phyloP scores from a whole-genome alignment of 2,113 vertebrate species.

The Anoura caudifer region DNA sequence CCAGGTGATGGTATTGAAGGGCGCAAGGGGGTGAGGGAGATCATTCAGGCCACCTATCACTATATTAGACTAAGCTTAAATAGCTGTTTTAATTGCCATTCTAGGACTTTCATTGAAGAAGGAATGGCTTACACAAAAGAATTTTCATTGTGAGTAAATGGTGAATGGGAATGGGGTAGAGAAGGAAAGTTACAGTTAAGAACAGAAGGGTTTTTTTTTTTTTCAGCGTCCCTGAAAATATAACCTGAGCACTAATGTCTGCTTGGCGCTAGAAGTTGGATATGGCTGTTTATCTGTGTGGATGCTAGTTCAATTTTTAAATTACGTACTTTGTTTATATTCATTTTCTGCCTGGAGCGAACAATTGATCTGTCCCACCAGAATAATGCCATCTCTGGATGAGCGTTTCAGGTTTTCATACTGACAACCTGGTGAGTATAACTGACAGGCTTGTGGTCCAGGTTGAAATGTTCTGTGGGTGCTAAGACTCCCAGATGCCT shows the following conservation, averaged over 20 bases:
- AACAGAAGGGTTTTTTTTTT: not conserved
- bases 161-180: not conserved
- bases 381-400: not conserved
- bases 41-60: not conserved
- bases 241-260: not conserved
- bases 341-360: not conserved
- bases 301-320: not conserved
- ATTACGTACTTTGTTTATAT: not conserved
- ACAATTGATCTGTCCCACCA: not conserved
- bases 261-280: not conserved
- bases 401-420: not conserved
- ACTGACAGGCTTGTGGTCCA: not conserved
- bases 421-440: not conserved
- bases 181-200: not conserved
- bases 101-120: not conserved
- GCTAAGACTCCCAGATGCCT: not conserved
- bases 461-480: not conserved
- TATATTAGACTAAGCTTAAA: not conserved
- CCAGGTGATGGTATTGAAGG: not conserved
- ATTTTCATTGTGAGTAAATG: not conserved
- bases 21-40: not conserved
- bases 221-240: not conserved
- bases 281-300: not conserved
- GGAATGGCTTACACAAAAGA: not conserved
- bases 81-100: not conserved